Conservation (phyloP, 2,888 invertebrate species). For the Physocephala rufipes region DNA sequence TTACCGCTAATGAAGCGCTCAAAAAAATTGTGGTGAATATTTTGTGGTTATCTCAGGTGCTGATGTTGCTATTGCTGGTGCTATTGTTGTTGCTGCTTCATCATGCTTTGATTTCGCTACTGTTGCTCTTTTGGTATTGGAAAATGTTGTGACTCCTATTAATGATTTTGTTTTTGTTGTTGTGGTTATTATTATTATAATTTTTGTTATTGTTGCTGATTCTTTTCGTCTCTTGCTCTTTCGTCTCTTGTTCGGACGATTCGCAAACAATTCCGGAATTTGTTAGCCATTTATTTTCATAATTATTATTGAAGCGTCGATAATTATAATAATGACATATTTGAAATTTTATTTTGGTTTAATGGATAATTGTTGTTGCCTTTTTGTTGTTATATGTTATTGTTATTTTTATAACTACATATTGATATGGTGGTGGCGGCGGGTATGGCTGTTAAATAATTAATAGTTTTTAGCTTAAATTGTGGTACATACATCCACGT, state of each 20-base stretch:
- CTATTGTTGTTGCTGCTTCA: background rate
- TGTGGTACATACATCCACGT: too few relatives aligned
- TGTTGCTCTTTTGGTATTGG: constrained; percentile 5
- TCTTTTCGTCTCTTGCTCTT: too few relatives aligned
- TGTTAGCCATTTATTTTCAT: background rate
- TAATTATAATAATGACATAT: constrained; percentile 11
- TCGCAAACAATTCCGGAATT: too few relatives aligned
- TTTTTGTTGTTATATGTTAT: background rate
- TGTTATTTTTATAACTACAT: too few relatives aligned
- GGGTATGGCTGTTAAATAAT: too few relatives aligned
- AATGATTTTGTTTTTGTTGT: background rate
- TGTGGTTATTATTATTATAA: background rate
- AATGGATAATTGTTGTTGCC: background rate
- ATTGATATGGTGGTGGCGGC: too few relatives aligned
- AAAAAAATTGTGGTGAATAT: constrained; percentile 1
- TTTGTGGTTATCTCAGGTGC: background rate
- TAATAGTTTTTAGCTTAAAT: too few relatives aligned
- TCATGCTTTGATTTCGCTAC: background rate
- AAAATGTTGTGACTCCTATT: background rate
- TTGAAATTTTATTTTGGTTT: background rate
- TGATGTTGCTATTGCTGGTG: background rate
- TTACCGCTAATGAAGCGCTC: constrained; percentile 3
- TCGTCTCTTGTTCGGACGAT: too few relatives aligned
- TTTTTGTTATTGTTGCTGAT: background rate
- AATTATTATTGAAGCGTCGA: background rate